Evolutionary conservation across 2,888 invertebrate genomes (phyloP).

Genomic region (Calliphora vomitoria): DNA sequence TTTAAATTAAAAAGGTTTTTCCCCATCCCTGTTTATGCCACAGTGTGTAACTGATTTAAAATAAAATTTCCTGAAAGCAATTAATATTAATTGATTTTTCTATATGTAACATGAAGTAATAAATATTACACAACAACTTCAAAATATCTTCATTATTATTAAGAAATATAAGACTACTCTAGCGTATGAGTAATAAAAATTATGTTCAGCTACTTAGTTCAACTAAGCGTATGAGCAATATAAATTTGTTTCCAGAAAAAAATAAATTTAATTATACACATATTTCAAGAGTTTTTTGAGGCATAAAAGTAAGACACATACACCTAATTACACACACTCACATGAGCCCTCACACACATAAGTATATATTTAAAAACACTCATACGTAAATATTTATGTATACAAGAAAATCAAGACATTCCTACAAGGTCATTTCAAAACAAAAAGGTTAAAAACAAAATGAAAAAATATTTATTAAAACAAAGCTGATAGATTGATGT

Average conservation of each 20-base stretch:
- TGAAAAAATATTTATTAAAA: neutral
- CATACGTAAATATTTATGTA: too few relatives aligned
- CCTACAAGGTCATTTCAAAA: constrained; percentile 2
- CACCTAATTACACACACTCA: neutral
- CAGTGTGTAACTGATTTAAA: neutral
- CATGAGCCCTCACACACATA: neutral
- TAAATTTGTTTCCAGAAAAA: neutral
- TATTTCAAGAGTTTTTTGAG: neutral
- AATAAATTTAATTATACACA: neutral
- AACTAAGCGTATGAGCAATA: constrained; percentile 39
- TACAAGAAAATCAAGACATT: neutral
- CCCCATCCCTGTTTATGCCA: neutral
- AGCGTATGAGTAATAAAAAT: constrained; percentile 34
- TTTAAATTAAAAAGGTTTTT: too few relatives aligned
- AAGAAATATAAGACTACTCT: neutral
- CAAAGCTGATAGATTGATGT: constrained; percentile 2
- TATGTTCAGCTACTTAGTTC: neutral
- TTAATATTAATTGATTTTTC: constrained; percentile 7
- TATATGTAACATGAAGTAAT: neutral
- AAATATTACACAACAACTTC: neutral
- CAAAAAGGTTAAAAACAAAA: neutral
- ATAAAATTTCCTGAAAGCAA: neutral
- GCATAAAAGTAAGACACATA: neutral
- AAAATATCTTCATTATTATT: neutral
- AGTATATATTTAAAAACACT: neutral